Base-by-base conservation (phyloP, 1,140 invertebrate species). In the Danaus melanippus region DNA sequence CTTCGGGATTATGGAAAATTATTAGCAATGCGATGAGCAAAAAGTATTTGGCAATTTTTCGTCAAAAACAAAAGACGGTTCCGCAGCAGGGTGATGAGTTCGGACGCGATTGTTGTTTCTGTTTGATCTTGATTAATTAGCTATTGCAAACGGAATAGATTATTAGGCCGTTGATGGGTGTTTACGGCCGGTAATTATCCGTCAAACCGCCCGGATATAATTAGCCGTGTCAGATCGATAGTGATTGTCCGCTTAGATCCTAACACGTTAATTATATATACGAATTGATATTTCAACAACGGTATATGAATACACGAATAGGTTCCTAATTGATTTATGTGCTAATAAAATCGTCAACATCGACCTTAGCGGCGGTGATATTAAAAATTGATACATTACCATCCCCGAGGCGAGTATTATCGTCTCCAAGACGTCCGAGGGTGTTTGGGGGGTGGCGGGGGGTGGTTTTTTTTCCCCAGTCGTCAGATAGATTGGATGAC, bases 401-500 rank as follows among this genome's bases (percentile, higher is more conserved):
- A 55, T 63, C 76, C 73, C 79, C 76, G 62, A 56, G 57, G 64
- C 65, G 69, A 51, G 64, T 62, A 74, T 76, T 77, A 78, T 71
- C 15, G 15, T 15, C 76, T 71, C 63, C 66, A 71, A 74, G 71
- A 70, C 66, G 66, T 63, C 63, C 66, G 65, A 66, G 65, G 58
- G 60, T 41, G 46, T 50, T 51, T 51, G 55, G 61, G 59, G 62
- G 60, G 62, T 60, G 56, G 15, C n/a, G 15, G 15, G 64, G 54
- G 57, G 67, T 56, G 61, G 58, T 62, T 76, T 80, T 81, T 84
- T 79, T 79, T 70, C 65, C 65, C 69, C 56, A 76, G 70, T 75
- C 76, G 76, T 78, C 76, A 76, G 78, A 81, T 79, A 83, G 82
- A 85, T 85, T 82, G 78, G 78, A 84, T 79, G 82, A 85, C 79